Evolutionary conservation across 2,113 vertebrate genomes (phyloP).

Genomic region (Phyllostomus discolor): DNA sequence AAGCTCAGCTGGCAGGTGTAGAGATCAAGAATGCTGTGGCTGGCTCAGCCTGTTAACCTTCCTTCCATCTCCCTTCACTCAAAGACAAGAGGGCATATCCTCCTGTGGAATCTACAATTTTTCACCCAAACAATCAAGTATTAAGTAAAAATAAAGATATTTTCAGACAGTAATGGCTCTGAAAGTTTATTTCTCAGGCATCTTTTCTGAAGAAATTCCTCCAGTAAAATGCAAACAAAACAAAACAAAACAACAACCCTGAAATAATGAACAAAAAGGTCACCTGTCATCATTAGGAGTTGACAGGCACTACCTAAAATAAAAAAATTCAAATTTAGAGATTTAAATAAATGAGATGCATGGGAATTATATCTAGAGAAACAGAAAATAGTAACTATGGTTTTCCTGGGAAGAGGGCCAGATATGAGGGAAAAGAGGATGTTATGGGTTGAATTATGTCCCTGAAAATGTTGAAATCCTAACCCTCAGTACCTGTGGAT

Average conservation of each 20-base stretch:
- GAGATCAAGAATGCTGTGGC: neutral
- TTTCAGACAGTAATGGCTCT: neutral
- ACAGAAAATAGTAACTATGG: neutral
- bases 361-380: neutral
- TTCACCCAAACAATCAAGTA: neutral
- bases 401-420: neutral
- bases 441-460: neutral
- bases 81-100: neutral
- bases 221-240: neutral
- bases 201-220: conserved; percentile 33
- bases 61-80: neutral
- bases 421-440: neutral
- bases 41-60: neutral
- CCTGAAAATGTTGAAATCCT: neutral
- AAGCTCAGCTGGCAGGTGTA: neutral
- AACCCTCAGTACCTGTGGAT: neutral
- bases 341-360: neutral
- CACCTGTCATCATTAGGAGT: neutral
- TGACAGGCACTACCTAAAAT: neutral
- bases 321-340: neutral
- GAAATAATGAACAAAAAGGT: neutral
- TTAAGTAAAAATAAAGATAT: conserved; percentile 1
- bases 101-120: neutral
- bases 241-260: no score
- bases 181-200: conserved; percentile 1